Conservation (phyloP, 2,113 vertebrate genomes). For the Tamias sibiricus region DNA sequence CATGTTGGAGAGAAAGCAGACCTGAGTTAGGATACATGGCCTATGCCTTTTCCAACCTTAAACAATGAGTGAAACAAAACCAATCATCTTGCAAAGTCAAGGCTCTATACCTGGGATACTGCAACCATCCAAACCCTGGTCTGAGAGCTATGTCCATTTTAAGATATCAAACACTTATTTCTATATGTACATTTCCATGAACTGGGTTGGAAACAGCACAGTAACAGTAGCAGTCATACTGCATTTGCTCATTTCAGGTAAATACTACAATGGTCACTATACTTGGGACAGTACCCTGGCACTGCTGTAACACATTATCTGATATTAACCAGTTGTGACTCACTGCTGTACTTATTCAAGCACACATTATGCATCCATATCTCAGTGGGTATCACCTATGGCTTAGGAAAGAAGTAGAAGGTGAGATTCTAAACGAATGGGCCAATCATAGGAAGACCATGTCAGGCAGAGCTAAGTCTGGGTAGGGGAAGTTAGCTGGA, state of each 20-base stretch:
- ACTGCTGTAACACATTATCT: not conserved
- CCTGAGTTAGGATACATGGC: not conserved
- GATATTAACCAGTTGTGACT: not conserved
- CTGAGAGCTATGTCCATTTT: not conserved
- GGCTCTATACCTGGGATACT: not conserved
- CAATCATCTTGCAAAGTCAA: not conserved
- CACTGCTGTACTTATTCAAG: not conserved
- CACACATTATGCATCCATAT: not conserved
- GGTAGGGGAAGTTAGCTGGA: not conserved
- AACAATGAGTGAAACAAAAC: not conserved
- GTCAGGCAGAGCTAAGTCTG: not conserved
- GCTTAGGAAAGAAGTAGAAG: constrained; percentile 22
- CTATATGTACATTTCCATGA: not conserved
- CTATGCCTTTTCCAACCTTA: not conserved
- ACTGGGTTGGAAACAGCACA: not conserved
- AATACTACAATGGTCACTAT: not conserved
- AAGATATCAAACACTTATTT: not conserved
- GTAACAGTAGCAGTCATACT: not conserved
- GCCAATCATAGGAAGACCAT: not conserved
- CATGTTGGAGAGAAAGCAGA: not conserved
- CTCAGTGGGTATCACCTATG: not conserved
- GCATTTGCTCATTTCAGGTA: not conserved
- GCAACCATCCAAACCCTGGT: not conserved
- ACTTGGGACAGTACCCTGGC: not conserved
- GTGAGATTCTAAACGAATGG: not conserved